Conservation (phyloP, 2,888 invertebrate genomes). For the Mimumesa dahlbomi region DNA sequence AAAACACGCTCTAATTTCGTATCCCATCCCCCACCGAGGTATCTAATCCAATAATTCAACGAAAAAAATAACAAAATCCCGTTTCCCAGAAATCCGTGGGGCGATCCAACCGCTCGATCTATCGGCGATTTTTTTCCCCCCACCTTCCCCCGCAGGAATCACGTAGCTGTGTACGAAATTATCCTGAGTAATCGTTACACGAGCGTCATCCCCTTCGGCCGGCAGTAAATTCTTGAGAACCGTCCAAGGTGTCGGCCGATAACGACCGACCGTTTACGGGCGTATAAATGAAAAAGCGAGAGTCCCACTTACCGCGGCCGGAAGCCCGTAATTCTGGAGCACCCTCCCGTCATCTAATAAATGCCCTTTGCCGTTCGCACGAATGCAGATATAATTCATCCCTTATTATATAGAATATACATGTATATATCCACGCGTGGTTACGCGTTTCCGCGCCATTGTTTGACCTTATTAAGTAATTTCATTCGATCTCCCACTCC, state of each 20-base stretch:
- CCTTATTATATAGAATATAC: constrained; percentile 43
- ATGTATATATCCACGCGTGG: constrained; percentile 32
- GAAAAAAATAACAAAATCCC: too few relatives aligned
- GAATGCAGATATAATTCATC: constrained; percentile 65
- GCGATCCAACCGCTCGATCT: background rate
- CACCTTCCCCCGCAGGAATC: constrained; percentile 36
- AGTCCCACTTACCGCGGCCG: constrained; percentile 50
- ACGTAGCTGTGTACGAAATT: constrained; percentile 53
- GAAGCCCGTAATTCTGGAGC: constrained; percentile 64
- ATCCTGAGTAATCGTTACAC: constrained; percentile 61
- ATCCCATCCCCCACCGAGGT: too few relatives aligned
- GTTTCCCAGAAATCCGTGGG: constrained; percentile 8
- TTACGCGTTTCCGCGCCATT: constrained; percentile 24
- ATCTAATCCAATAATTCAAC: too few relatives aligned
- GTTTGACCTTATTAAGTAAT: constrained; percentile 33
- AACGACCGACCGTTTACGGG: constrained; percentile 67
- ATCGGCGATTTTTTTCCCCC: background rate
- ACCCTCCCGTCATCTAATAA: constrained; percentile 66
- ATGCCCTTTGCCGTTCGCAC: constrained; percentile 61
- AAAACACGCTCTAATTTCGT: too few relatives aligned
- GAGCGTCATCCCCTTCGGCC: constrained; percentile 51
- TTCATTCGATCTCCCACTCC: background rate
- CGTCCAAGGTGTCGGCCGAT: constrained; percentile 64
- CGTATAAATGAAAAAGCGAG: constrained; percentile 68
- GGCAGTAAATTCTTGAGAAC: constrained; percentile 65